Percentiles rank a stretch among this genome's conserved stretches.
Conservation (phyloP, 2,888 invertebrate species). For the Drosophila pegasa region DNA sequence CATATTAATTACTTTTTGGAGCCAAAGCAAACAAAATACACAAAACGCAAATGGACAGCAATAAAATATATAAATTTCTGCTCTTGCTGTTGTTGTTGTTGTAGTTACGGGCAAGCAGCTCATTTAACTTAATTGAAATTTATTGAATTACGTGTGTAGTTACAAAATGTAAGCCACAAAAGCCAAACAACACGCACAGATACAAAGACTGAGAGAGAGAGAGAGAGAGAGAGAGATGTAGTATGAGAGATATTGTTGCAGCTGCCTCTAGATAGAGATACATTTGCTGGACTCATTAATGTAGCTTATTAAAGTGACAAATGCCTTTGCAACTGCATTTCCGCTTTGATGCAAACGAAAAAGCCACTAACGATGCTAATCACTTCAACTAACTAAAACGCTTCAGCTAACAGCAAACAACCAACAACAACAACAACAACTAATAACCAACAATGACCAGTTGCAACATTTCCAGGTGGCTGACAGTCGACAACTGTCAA, state of each 20-base stretch:
- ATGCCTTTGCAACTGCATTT: conserved; percentile 64
- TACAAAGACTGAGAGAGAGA: neutral
- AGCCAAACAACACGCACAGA: conserved; percentile 8
- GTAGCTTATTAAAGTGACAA: conserved; percentile 53
- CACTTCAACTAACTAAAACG: conserved; percentile 79
- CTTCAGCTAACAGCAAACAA: conserved; percentile 54
- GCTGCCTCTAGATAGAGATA: conserved; percentile 1
- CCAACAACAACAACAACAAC: conserved; percentile 20
- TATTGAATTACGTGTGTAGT: conserved; percentile 45
- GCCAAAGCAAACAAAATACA: conserved; percentile 34
- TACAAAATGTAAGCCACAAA: conserved; percentile 21
- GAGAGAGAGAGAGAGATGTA: conserved; percentile 1
- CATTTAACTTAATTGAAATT: conserved; percentile 51
- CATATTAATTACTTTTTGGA: conserved; percentile 54
- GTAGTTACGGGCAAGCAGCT: conserved; percentile 24
- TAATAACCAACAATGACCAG: conserved; percentile 39
- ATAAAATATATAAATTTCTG: conserved; percentile 37
- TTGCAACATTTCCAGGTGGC: conserved; percentile 70
- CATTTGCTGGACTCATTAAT: conserved; percentile 45
- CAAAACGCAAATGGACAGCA: conserved; percentile 33
- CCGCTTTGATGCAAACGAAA: conserved; percentile 74
- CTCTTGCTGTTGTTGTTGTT: conserved; percentile 7
- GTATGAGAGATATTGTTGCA: neutral
- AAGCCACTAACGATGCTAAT: conserved; percentile 79
- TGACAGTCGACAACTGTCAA: conserved; percentile 67